phyloP scores from a whole-genome alignment of 2,797 vertebrate species.

The Myotis pilosus region DNA sequence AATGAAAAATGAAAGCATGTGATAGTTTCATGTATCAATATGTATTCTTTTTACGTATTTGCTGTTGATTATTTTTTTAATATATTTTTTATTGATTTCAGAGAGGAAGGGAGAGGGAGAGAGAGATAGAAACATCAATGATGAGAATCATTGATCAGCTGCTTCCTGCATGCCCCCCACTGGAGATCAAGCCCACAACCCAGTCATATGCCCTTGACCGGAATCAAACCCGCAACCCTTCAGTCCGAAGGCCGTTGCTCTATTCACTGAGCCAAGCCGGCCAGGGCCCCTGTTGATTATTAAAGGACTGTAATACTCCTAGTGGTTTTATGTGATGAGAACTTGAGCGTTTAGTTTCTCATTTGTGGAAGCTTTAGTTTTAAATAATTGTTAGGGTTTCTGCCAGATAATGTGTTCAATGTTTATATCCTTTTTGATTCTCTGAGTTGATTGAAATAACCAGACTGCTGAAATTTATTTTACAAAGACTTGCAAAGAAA shows the following conservation, averaged over 20 bases:
- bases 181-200: too few species aligned
- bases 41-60: not conserved
- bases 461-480: not conserved
- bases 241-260: too few species aligned
- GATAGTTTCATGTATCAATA: not conserved
- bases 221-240: too few species aligned
- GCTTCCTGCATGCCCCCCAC: too few species aligned
- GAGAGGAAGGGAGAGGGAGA: too few species aligned
- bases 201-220: too few species aligned
- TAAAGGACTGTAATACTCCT: not conserved
- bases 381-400: not conserved
- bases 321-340: not conserved
- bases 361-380: constrained; percentile 5
- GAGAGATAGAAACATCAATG: too few species aligned
- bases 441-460: constrained; percentile 17
- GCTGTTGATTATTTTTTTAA: not conserved
- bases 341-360: not conserved
- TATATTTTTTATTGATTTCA: too few species aligned
- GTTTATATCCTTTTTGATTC: not conserved
- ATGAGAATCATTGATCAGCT: too few species aligned
- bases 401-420: not conserved
- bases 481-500: not conserved
- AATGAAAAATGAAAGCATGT: not conserved
- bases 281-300: not conserved
- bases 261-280: too few species aligned